Evolutionary conservation across 2,113 vertebrate genomes (phyloP), one percentile per base, ranked within the genome.

Genomic region (Stomatorhinus ivindoensis): DNA sequence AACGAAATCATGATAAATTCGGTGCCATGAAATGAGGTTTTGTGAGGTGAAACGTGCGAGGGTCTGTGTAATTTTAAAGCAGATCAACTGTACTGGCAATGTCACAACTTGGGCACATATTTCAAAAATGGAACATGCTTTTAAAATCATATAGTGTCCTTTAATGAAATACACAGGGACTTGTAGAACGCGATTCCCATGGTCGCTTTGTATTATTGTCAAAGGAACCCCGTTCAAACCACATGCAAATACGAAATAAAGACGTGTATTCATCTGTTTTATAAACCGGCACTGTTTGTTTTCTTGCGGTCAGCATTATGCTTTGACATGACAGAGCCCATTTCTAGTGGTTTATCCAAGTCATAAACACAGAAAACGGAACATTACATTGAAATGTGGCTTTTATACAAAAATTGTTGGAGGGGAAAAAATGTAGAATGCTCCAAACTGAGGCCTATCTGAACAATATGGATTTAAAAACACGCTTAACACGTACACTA

Each of bases 281-380:
- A 76, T 19, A 90, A 87, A 24, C 31, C 65, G 69, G 87, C 42
- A 90, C 35, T 90, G 73, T 87, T 82, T 82, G 48, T 88, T 88
- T 90, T 53, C 76, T 17, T 90, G 89, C 27, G 89, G 89, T 76
- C 73, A 10, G 82, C 87, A 47, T 61, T 88, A 50, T 90, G 86
- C 50, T 61, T 88, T 90, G 89, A 90, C 87, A 90, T 88, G 87
- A 90, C 86, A 82, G 61, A 58, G 76, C 53, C 51, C 46, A 42
- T 90, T 90, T 90, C 85, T 90, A 61, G 89, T 61, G 89, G 73
- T 84, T 87, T 90, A 83, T 61, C 46, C 86, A 35, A 88, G 65
- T 83, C 87, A 83, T 88, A 88, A 83, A 90, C 89, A 58, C 35
- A 88, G 17, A 46, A 61, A 84, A 90, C 39, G 47, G 87, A 90